Evolutionary conservation across 2,113 vertebrate species (phyloP).

Genomic region (Ammodytes dubius): DNA sequence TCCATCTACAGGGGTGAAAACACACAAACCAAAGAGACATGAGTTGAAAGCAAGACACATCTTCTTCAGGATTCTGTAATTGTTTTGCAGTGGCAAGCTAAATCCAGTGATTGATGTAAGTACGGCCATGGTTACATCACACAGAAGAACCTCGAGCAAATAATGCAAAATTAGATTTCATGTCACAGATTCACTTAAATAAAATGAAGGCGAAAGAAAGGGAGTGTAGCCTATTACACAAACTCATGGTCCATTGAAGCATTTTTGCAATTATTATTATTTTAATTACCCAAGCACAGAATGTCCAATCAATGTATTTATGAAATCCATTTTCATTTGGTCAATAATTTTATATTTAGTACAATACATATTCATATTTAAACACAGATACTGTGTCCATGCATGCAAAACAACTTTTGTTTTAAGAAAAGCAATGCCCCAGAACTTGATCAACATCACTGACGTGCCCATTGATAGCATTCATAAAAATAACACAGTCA

Average conservation of each 20-base stretch:
- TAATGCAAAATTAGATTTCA: not conserved
- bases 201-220: not conserved
- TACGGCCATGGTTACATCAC: not conserved
- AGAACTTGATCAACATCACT: too few species aligned
- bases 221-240: not conserved
- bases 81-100: not conserved
- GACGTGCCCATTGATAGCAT: too few species aligned
- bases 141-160: not conserved
- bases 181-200: not conserved
- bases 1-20: constrained; percentile 86
- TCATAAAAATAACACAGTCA: too few species aligned
- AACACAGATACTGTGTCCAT: too few species aligned
- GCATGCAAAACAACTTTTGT: too few species aligned
- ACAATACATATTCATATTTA: too few species aligned
- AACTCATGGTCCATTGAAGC: not conserved
- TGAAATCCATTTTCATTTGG: too few species aligned
- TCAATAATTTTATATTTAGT: too few species aligned
- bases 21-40: not conserved
- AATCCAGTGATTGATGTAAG: not conserved
- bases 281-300: too few species aligned
- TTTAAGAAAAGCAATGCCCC: too few species aligned
- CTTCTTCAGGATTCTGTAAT: not conserved
- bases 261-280: too few species aligned
- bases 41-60: not conserved
- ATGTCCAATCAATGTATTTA: too few species aligned